These are phyloP conservation scores for Ailuropoda melanoleuca DNA, from an alignment of 2,113 vertebrate genomes.

Conservation along the genomic window DNA sequence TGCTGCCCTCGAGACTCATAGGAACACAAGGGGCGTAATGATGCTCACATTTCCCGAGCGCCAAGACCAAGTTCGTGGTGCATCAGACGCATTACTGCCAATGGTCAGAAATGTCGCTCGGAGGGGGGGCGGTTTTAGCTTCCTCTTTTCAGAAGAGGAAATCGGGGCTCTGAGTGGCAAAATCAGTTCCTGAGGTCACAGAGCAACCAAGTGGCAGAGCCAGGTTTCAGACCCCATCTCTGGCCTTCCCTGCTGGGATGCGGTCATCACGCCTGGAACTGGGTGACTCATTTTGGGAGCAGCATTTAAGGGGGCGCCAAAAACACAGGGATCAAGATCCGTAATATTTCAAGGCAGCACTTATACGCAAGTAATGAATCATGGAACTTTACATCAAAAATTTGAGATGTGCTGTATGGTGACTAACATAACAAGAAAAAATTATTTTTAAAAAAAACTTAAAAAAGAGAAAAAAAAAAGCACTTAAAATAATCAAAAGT, in stretches of 20 bases:
- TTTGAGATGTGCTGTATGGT: too few relatives aligned
- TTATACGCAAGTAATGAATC: background rate
- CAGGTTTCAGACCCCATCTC: background rate
- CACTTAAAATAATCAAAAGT: background rate
- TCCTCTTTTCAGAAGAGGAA: background rate
- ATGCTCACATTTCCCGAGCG: background rate
- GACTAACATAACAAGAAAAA: too few relatives aligned
- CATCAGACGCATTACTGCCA: fast-evolving
- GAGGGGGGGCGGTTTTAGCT: background rate
- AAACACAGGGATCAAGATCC: background rate
- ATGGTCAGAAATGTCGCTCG: background rate
- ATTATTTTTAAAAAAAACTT: too few relatives aligned
- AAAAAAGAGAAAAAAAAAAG: too few relatives aligned
- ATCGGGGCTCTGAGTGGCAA: background rate
- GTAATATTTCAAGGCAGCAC: background rate
- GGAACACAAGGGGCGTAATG: background rate
- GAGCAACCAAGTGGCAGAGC: background rate
- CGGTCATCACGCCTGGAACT: fast-evolving
- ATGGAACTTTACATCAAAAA: too few relatives aligned
- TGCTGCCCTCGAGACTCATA: background rate
- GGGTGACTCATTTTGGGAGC: background rate
- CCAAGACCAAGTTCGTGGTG: fast-evolving
- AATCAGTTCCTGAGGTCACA: background rate
- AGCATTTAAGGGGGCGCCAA: fast-evolving
- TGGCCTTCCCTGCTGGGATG: background rate